Evolutionary conservation across 2,113 vertebrate genomes (phyloP).

Genomic region (Pluvialis apricaria): DNA sequence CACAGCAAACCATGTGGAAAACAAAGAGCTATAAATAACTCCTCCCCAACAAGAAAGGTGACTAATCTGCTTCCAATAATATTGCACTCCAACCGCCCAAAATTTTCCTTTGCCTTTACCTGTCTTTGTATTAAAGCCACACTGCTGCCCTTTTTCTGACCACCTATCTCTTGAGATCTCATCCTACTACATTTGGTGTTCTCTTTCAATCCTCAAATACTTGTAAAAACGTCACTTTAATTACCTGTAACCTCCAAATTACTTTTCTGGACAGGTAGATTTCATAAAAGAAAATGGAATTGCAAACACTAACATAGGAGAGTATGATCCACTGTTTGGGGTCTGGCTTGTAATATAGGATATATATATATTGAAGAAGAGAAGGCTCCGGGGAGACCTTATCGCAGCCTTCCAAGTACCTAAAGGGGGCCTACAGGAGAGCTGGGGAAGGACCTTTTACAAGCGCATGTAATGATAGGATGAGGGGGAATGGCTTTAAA

Average conservation of each 20-base stretch:
- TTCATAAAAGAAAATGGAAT: not conserved
- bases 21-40: conserved; percentile 37
- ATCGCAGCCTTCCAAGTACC: no score
- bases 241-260: not conserved
- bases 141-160: not conserved
- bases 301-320: not conserved
- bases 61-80: conserved; percentile 17
- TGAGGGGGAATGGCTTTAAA: no score
- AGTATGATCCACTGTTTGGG: not conserved
- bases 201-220: not conserved
- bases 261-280: not conserved
- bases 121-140: not conserved
- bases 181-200: not conserved
- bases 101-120: not conserved
- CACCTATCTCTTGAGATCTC: not conserved
- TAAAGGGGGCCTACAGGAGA: no score
- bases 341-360: not conserved
- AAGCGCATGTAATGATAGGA: no score
- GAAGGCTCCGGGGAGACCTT: no score
- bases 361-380: no score
- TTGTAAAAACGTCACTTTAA: not conserved
- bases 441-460: no score
- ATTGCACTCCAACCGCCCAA: not conserved
- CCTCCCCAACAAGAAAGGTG: not conserved
- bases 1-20: conserved; percentile 36